Evolutionary conservation across 92 coral and sea anemone species (phyloP).

Genomic region (Scolanthus callimorphus): DNA sequence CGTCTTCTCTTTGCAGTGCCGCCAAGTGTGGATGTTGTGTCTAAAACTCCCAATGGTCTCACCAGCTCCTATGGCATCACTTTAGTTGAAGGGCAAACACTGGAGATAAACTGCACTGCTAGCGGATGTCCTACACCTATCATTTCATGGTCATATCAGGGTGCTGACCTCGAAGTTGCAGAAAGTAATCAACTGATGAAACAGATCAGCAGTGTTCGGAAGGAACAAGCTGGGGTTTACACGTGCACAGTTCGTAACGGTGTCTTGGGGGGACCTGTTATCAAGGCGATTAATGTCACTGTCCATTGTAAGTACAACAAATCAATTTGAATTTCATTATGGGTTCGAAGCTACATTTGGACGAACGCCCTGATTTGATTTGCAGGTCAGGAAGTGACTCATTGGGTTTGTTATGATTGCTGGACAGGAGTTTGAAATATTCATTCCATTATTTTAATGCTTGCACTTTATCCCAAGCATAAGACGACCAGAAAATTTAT

Average conservation of each 20-base stretch:
- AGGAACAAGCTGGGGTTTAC: not conserved
- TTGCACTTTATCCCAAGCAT: too few relatives aligned
- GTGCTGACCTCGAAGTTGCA: not conserved
- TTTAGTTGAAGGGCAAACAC: not conserved
- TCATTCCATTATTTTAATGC: too few relatives aligned
- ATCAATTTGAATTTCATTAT: not conserved
- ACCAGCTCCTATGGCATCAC: not conserved
- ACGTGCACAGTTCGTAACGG: not conserved
- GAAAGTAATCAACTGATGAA: not conserved
- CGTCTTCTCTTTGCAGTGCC: too few relatives aligned
- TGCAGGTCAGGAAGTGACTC: too few relatives aligned
- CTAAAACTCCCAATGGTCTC: not conserved
- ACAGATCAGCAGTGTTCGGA: not conserved
- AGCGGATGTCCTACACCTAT: constrained; percentile 47
- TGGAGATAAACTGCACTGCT: constrained; percentile 29
- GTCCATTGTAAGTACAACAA: not conserved
- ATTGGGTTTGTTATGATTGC: too few relatives aligned
- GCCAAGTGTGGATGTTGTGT: not conserved
- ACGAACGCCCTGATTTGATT: too few relatives aligned
- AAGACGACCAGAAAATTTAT: too few relatives aligned
- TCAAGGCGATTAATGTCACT: not conserved
- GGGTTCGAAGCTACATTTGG: too few relatives aligned
- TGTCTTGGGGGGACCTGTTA: not conserved
- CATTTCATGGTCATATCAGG: constrained; percentile 36
- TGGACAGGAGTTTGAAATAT: too few relatives aligned